Conservation (phyloP, 1,140 invertebrate genomes). For the Prorops nasuta region DNA sequence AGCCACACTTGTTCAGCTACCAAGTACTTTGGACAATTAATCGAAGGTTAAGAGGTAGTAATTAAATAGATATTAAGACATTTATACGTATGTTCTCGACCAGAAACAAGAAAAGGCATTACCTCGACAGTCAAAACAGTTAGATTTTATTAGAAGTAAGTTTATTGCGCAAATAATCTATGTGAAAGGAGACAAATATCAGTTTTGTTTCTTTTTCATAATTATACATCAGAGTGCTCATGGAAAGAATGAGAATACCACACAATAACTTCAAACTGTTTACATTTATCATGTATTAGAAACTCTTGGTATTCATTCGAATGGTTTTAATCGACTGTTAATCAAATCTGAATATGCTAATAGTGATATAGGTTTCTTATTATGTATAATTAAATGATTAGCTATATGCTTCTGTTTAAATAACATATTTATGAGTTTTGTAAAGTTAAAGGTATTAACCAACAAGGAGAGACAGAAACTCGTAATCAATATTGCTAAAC, state of each 20-base stretch:
- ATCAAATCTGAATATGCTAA: conserved; percentile 42
- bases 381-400: conserved; percentile 44
- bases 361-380: conserved; percentile 37
- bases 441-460: no score
- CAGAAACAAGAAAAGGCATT: no score
- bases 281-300: conserved; percentile 46
- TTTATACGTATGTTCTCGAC: no score
- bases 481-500: conserved; percentile 12
- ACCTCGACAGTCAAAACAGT: no score
- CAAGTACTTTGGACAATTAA: no score
- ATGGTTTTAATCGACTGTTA: conserved; percentile 33
- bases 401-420: conserved; percentile 18
- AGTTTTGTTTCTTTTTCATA: conserved; percentile 43
- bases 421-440: conserved; percentile 6
- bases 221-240: conserved; percentile 25
- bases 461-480: conserved; percentile 24
- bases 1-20: no score
- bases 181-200: no score
- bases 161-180: no score
- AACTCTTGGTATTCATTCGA: conserved; percentile 45
- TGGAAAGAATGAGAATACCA: conserved; percentile 9
- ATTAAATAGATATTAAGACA: no score
- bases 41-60: no score
- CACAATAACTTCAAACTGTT: conserved; percentile 44
- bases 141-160: no score